Conservation (phyloP, 1,140 invertebrate genomes). For the Zaprionus nigranus region DNA sequence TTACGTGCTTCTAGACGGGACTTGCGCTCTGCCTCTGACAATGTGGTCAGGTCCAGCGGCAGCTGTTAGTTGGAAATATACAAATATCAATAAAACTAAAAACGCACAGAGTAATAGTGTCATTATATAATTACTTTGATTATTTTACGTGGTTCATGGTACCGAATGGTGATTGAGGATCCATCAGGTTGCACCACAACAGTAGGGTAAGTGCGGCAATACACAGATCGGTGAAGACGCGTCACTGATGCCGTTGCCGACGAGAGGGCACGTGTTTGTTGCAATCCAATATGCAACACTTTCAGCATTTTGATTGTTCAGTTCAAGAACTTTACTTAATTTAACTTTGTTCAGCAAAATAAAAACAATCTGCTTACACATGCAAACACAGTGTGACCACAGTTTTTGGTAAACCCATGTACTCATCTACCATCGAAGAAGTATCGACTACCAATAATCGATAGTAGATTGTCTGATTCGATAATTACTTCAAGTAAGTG, state of each 20-base stretch:
- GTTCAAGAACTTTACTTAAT: not conserved
- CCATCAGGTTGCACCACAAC: slow-evolving; percentile 92
- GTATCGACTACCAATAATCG: slow-evolving; percentile 18
- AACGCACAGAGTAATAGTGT: not conserved
- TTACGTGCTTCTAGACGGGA: slow-evolving; percentile 88
- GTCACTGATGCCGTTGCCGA: slow-evolving; percentile 87
- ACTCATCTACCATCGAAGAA: not conserved
- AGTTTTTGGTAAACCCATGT: not conserved
- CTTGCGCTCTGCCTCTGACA: slow-evolving; percentile 90
- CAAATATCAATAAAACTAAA: not conserved
- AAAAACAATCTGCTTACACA: slow-evolving; percentile 16
- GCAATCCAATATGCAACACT: slow-evolving; percentile 39
- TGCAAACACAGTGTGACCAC: slow-evolving; percentile 26
- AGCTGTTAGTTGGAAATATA: slow-evolving; percentile 86
- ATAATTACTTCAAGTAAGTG: slow-evolving; percentile 43
- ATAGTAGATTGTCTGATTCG: slow-evolving; percentile 14
- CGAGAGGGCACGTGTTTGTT: slow-evolving; percentile 67
- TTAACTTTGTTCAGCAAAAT: not conserved
- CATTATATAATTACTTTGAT: slow-evolving; percentile 88
- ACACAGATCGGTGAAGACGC: slow-evolving; percentile 89
- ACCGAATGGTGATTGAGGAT: slow-evolving; percentile 91
- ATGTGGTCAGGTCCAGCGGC: slow-evolving; percentile 89
- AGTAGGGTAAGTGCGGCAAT: slow-evolving; percentile 90
- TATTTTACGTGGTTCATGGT: slow-evolving; percentile 93
- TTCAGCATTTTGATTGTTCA: slow-evolving; percentile 54